Evolutionary conservation across 2,113 vertebrate genomes (phyloP).

Genomic region (Brachyhypopomus occidentalis): DNA sequence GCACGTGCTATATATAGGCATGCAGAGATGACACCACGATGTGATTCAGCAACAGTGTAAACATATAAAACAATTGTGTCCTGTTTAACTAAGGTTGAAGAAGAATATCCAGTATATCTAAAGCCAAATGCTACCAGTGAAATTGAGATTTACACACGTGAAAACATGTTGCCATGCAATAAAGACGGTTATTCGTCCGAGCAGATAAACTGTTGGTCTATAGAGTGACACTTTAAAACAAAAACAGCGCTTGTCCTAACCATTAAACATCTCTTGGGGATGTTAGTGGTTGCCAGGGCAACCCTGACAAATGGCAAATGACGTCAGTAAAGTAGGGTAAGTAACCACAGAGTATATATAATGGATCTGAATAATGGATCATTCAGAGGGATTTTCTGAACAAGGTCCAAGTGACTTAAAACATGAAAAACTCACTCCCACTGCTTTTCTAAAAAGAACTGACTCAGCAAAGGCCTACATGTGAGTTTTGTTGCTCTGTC

Average conservation of each 20-base stretch:
- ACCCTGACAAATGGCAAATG: constrained; percentile 89
- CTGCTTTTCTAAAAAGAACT: not conserved
- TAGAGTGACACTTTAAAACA: constrained; percentile 75
- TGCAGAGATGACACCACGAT: constrained; percentile 61
- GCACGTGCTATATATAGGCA: constrained; percentile 88
- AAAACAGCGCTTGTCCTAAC: constrained; percentile 80
- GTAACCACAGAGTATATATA: constrained; percentile 58
- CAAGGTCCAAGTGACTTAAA: not conserved
- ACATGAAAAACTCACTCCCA: constrained; percentile 4
- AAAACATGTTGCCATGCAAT: no score
- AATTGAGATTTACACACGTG: no score
- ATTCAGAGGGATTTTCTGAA: constrained; percentile 11
- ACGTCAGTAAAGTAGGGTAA: constrained; percentile 89
- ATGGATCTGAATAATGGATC: constrained; percentile 5
- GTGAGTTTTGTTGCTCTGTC: not conserved
- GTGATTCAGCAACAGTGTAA: no score
- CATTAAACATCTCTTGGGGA: constrained; percentile 83
- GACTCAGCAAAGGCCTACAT: not conserved
- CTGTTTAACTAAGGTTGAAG: no score
- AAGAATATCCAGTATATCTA: no score
- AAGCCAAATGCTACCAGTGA: no score
- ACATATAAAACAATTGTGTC: no score
- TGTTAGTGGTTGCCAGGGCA: constrained; percentile 87
- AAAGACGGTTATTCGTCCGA: no score
- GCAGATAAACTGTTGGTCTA: constrained; percentile 62